These are phyloP conservation scores for Drosophila repleta DNA, from an alignment of 1,140 invertebrate species.

Conservation along the genomic window DNA sequence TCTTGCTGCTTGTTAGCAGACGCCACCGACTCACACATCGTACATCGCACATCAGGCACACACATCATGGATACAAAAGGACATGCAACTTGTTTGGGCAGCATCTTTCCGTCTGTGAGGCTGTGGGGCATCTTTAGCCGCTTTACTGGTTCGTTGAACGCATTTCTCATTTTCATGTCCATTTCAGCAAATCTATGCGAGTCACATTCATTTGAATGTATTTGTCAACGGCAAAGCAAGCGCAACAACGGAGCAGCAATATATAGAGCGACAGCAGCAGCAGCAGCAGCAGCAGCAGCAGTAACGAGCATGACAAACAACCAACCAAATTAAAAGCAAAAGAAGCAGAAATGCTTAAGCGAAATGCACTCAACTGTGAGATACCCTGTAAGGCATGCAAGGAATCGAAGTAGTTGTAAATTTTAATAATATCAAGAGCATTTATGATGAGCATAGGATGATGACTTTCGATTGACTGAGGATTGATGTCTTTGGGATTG, in stretches of 20 bases:
- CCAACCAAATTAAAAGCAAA: conserved; percentile 68
- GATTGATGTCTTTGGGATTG: too few relatives aligned
- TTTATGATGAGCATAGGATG: too few relatives aligned
- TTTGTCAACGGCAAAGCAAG: conserved; percentile 72
- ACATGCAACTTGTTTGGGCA: conserved; percentile 6
- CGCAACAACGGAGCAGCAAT: conserved; percentile 12
- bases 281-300: conserved; percentile 21
- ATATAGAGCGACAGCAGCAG: conserved; percentile 11
- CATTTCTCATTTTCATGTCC: conserved; percentile 81
- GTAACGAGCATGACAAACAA: conserved; percentile 70
- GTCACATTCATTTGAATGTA: conserved; percentile 66
- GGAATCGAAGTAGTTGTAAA: too few relatives aligned
- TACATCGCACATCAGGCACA: neutral
- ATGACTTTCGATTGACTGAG: too few relatives aligned
- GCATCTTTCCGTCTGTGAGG: conserved; percentile 13
- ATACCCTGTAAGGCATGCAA: conserved; percentile 2
- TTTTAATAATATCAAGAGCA: too few relatives aligned
- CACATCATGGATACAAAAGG: neutral
- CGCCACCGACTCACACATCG: neutral
- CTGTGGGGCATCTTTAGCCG: conserved; percentile 48
- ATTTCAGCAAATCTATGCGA: conserved; percentile 72
- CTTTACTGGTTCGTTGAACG: conserved; percentile 77
- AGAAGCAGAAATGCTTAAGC: neutral
- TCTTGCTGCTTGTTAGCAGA: conserved; percentile 45
- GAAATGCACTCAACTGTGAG: neutral